Percentiles rank a stretch among this genome's conserved stretches.
phyloP scores from a whole-genome alignment of 2,888 invertebrate species.

The Polyploca ridens region DNA sequence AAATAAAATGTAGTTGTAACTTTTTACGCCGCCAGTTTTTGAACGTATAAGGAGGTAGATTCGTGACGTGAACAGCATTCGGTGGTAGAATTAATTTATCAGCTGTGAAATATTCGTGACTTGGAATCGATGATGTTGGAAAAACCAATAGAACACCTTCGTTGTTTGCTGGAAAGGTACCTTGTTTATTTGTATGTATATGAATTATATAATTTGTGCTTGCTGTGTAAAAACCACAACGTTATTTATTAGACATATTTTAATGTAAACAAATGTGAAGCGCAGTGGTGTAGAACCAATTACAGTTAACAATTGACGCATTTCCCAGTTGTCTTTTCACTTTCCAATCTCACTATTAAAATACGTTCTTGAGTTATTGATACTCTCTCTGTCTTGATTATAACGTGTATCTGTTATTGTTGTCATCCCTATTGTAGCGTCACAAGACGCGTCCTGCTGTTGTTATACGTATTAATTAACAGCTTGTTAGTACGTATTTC shows the following conservation, averaged over 20 bases:
- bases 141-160: slow-evolving; percentile 52
- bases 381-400: not conserved
- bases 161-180: slow-evolving; percentile 58
- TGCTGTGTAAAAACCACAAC: not conserved
- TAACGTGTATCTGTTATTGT: not conserved
- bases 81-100: not conserved
- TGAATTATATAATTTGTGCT: slow-evolving; percentile 4
- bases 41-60: too few relatives aligned
- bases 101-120: slow-evolving; percentile 28
- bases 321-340: slow-evolving; percentile 48
- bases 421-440: not conserved
- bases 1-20: not conserved
- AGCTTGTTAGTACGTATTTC: too few relatives aligned
- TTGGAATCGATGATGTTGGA: slow-evolving; percentile 53
- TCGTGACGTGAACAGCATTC: not conserved
- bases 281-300: slow-evolving; percentile 20
- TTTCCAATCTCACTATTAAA: slow-evolving; percentile 39
- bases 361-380: slow-evolving; percentile 26
- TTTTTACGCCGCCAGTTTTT: too few relatives aligned
- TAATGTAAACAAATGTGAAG: not conserved
- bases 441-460: too few relatives aligned
- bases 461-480: too few relatives aligned
- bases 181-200: not conserved
- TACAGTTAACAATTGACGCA: slow-evolving; percentile 30
- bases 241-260: not conserved